Conservation (phyloP, 2,113 vertebrate species). For the Hypanus sabinus region DNA sequence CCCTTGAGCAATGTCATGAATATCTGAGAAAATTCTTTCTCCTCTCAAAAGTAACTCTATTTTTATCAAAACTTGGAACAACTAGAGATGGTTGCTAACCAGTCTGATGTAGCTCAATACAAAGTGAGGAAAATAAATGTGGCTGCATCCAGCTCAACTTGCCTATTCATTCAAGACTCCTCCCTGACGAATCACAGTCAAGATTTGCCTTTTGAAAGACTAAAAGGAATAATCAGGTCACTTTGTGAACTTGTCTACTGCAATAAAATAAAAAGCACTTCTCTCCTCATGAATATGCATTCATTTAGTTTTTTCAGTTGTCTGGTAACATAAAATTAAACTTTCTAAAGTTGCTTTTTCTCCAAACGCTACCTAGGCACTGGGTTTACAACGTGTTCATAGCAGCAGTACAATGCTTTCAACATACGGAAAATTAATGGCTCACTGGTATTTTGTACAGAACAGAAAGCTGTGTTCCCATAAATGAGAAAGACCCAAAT, state of each 20-base stretch:
- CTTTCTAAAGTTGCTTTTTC: neutral
- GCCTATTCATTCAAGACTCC: neutral
- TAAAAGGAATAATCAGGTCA: neutral
- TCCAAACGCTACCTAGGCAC: neutral
- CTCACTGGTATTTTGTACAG: neutral
- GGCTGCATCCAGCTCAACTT: neutral
- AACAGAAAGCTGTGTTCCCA: neutral
- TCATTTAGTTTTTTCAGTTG: neutral
- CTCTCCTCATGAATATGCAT: slow-evolving; percentile 12
- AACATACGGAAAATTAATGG: neutral
- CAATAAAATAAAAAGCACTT: slow-evolving; percentile 10
- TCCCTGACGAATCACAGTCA: neutral
- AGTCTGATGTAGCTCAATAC: neutral
- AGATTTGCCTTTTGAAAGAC: neutral
- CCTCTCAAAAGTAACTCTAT: neutral
- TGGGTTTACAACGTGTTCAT: neutral
- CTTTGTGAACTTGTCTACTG: neutral
- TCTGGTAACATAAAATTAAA: neutral
- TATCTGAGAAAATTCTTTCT: neutral
- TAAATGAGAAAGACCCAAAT: neutral
- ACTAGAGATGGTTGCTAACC: neutral
- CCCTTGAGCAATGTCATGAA: neutral
- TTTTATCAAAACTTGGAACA: neutral
- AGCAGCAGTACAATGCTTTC: neutral
- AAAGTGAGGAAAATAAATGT: neutral